Percentiles rank a stretch among this genome's conserved stretches.
Conservation (phyloP, 2,888 invertebrate species). For the Drosophila paranaensis region DNA sequence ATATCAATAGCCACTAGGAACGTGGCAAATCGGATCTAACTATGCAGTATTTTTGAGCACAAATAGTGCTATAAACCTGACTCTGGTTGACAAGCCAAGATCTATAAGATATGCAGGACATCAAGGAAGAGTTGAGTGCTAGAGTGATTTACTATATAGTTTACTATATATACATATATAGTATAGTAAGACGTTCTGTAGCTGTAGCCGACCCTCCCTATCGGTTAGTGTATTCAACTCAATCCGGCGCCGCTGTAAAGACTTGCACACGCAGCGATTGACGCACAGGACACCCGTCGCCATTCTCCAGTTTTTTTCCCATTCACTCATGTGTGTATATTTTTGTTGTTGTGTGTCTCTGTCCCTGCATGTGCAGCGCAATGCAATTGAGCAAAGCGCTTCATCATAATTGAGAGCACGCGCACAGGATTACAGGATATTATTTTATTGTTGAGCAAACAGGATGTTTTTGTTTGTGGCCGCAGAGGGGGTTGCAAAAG, state of each 20-base stretch:
- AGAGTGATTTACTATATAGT: too few relatives aligned
- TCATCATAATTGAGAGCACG: slow-evolving; percentile 75
- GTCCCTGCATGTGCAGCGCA: slow-evolving; percentile 17
- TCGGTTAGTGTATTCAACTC: slow-evolving; percentile 3
- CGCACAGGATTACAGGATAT: slow-evolving; percentile 70
- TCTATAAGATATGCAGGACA: too few relatives aligned
- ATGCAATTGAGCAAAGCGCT: slow-evolving; percentile 51
- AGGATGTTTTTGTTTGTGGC: background rate
- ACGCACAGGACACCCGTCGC: slow-evolving; percentile 11
- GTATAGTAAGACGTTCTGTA: too few relatives aligned
- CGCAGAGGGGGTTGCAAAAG: slow-evolving; percentile 47
- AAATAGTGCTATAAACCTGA: too few relatives aligned
- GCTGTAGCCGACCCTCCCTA: too few relatives aligned
- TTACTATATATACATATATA: too few relatives aligned
- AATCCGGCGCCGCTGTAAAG: slow-evolving; percentile 7
- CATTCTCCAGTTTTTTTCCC: background rate
- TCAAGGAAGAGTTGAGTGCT: too few relatives aligned
- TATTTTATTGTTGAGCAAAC: slow-evolving; percentile 48
- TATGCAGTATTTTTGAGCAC: too few relatives aligned
- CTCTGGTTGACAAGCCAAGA: too few relatives aligned
- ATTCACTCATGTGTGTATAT: slow-evolving; percentile 17
- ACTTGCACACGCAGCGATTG: slow-evolving; percentile 4
- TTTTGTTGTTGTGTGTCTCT: slow-evolving; percentile 1
- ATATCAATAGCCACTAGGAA: too few relatives aligned
- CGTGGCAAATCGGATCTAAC: too few relatives aligned